Base-by-base conservation (phyloP, 1,140 invertebrate species). In the Atta texana region DNA sequence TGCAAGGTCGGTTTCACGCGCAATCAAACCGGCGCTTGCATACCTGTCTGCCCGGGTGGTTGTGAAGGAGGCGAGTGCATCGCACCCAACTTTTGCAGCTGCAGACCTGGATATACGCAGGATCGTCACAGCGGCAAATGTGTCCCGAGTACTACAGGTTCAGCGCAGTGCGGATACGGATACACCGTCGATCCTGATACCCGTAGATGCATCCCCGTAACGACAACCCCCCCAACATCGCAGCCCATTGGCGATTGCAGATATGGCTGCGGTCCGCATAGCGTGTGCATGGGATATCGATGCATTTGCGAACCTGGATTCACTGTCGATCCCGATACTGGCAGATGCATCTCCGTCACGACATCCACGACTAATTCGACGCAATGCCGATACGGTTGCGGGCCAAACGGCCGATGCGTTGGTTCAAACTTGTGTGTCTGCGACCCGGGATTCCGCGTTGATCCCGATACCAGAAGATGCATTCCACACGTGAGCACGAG, bases 381-480 rank as follows among this genome's bases (percentile, higher is more conserved):
- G 8, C 71, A 59, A 28, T 88, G 87, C 24, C 71, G 82, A 63
- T 71, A 78, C 74, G 82, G 84, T 18, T 88, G 87, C 74, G 82
- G 87, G 4, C 21, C 55, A 3, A 89, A 92, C 69, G 89, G 78
- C 34, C 44, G 39, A 14, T 92, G 91, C 75, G 31, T 89, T 7
- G 80, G 34, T 1, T 84, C 87, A 0, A 96, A 96, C 31, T 93
- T 94, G 3, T 97, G 96, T 84, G 93, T 16, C 1, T 95, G 94
- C 76, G 57, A 88, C 12, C 10, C 53, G 2, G 93, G 93, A 16
- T 93, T 86, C 55, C 51, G 1, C 0, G 14, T 71, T 53, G 90
- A 93, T 44, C 64, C 55, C 0, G 61, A 86, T 5, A 88, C 76
- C 3, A 86, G 88, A 0, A 85, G 34, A 18, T 93, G 92, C 59